These are phyloP conservation scores for Grapholita molesta DNA, from an alignment of 1,140 invertebrate species.

Conservation along the genomic window DNA sequence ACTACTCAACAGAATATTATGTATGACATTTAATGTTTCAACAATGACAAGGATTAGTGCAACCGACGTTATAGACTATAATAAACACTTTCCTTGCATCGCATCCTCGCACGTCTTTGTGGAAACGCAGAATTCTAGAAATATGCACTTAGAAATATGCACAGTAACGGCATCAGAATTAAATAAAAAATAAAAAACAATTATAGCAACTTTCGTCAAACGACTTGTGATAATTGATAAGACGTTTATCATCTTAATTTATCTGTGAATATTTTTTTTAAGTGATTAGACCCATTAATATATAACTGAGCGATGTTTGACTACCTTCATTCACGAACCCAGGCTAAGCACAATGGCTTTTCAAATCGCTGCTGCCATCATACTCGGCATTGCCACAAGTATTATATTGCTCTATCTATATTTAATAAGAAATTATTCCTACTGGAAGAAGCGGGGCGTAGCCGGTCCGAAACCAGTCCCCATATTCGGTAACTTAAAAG, in stretches of 20 bases:
- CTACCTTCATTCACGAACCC: neutral
- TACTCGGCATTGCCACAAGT: neutral
- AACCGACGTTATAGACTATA: too few species aligned
- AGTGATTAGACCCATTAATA: neutral
- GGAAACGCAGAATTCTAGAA: too few species aligned
- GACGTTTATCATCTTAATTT: neutral
- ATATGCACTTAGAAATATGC: too few species aligned
- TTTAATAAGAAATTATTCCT: neutral
- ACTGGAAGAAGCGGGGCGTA: constrained; percentile 4
- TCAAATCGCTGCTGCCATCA: neutral
- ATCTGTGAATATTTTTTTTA: neutral
- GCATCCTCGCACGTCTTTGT: too few species aligned
- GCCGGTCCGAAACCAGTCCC: neutral
- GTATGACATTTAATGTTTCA: too few species aligned
- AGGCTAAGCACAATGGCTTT: neutral
- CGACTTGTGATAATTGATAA: too few species aligned
- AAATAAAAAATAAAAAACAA: too few species aligned
- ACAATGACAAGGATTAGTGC: too few species aligned
- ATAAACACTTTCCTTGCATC: too few species aligned
- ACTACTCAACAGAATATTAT: too few species aligned
- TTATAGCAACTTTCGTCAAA: too few species aligned
- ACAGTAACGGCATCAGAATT: too few species aligned
- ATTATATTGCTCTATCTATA: neutral
- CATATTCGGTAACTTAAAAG: constrained; percentile 2
- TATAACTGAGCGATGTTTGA: neutral